Conservation (phyloP, 64 coral and sea anemone species). For the Cladopsammia gracilis region DNA sequence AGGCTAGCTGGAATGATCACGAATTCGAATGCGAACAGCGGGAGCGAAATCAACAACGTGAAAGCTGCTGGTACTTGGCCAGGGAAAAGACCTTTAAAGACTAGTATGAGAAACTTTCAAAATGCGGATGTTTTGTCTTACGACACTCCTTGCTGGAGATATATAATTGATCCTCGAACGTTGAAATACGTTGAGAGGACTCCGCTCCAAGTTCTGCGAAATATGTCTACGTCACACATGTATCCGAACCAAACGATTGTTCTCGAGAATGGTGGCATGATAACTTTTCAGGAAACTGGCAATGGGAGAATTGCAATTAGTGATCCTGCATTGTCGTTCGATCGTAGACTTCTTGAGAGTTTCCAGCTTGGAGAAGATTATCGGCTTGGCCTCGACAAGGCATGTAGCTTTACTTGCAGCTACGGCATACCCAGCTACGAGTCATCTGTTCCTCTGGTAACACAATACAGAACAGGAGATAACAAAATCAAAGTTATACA, state of each 20-base stretch:
- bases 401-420: neutral
- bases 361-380: conserved; percentile 65
- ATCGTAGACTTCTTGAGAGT: conserved; percentile 86
- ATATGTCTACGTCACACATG: conserved; percentile 49
- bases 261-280: conserved; percentile 76
- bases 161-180: conserved; percentile 87
- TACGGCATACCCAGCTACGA: neutral
- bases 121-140: conserved; percentile 95
- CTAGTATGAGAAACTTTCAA: conserved; percentile 82
- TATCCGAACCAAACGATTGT: conserved; percentile 63
- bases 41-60: conserved; percentile 18
- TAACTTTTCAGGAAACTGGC: conserved; percentile 79
- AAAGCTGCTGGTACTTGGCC: neutral
- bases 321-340: conserved; percentile 90
- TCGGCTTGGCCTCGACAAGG: conserved; percentile 33
- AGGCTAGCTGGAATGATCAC: conserved; percentile 87
- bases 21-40: conserved; percentile 75
- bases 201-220: conserved; percentile 70
- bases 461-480: conserved; percentile 52
- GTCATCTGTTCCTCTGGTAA: conserved; percentile 39
- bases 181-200: conserved; percentile 85
- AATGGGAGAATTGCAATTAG: conserved; percentile 82
- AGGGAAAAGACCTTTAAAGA: conserved; percentile 25
- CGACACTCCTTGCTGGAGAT: conserved; percentile 94
- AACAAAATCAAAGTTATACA: conserved; percentile 77